Evolutionary conservation across 2,113 vertebrate genomes (phyloP).

Genomic region (Anoura caudifer): DNA sequence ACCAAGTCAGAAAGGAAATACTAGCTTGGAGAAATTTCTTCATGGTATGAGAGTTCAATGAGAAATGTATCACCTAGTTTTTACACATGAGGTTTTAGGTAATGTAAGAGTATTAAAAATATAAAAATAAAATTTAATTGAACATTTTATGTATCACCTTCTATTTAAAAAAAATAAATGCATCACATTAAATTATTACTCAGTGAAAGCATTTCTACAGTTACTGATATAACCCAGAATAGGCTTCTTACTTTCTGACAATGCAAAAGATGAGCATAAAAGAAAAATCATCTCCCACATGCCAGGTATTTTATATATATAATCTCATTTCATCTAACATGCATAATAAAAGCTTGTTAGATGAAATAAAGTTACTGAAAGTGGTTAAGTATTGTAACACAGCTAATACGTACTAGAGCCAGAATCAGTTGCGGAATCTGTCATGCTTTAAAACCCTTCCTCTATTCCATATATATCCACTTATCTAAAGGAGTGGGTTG

Average conservation of each 20-base stretch:
- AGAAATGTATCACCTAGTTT: background rate
- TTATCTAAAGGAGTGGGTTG: background rate
- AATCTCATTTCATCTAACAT: constrained; percentile 40
- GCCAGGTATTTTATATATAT: background rate
- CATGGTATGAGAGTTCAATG: background rate
- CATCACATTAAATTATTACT: constrained; percentile 2
- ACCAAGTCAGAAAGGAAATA: constrained; percentile 14
- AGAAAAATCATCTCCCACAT: background rate
- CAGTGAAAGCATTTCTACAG: constrained; percentile 30
- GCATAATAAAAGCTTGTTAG: constrained; percentile 38
- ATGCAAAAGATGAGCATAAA: background rate
- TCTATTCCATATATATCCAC: background rate
- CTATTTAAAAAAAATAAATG: constrained; percentile 24
- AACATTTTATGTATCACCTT: background rate
- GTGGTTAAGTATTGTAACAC: background rate
- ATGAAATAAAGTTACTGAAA: constrained; percentile 38
- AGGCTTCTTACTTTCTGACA: constrained; percentile 28
- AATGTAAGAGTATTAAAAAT: background rate
- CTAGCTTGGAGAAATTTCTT: background rate
- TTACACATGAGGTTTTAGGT: background rate
- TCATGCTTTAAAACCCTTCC: constrained; percentile 3
- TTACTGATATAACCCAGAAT: background rate
- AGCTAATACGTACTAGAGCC: background rate
- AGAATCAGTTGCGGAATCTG: background rate
- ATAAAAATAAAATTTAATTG: constrained; percentile 23